These are phyloP conservation scores for Ptiloglossa arizonensis DNA, from an alignment of 1,140 invertebrate species.

Conservation along the genomic window DNA sequence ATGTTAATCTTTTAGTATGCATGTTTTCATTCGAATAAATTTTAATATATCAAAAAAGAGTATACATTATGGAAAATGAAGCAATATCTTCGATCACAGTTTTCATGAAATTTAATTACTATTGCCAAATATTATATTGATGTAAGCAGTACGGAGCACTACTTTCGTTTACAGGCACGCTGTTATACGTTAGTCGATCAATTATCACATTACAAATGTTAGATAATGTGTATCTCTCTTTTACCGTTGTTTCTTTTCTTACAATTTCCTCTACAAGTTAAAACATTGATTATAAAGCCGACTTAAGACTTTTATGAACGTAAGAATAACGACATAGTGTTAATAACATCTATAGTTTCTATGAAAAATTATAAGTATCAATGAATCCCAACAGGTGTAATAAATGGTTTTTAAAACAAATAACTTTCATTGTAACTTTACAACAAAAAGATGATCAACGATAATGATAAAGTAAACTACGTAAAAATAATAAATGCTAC, in stretches of 20 bases:
- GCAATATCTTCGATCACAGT: not conserved
- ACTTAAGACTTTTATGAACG: not conserved
- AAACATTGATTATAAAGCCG: not conserved
- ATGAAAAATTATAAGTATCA: constrained; percentile 25
- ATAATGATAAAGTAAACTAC: not conserved
- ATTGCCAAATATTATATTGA: not conserved
- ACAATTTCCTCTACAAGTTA: not conserved
- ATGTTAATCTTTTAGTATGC: not conserved
- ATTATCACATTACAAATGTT: not conserved
- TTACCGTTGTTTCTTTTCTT: not conserved
- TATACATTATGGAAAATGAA: not conserved
- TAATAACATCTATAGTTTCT: constrained; percentile 14
- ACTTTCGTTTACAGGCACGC: constrained; percentile 4
- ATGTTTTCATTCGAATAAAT: not conserved
- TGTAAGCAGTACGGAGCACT: constrained; percentile 12
- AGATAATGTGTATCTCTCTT: not conserved
- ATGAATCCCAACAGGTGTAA: constrained; percentile 17
- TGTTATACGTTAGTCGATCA: constrained; percentile 3
- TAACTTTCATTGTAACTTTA: constrained; percentile 1
- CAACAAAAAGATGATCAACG: constrained; percentile 1
- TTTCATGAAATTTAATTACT: not conserved
- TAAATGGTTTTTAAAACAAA: constrained; percentile 9
- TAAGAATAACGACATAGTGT: not conserved
- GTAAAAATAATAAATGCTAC: constrained; percentile 42
- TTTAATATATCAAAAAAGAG: not conserved